Evolutionary conservation across 2,797 vertebrate genomes (phyloP).

Genomic region (Sebastes minor): DNA sequence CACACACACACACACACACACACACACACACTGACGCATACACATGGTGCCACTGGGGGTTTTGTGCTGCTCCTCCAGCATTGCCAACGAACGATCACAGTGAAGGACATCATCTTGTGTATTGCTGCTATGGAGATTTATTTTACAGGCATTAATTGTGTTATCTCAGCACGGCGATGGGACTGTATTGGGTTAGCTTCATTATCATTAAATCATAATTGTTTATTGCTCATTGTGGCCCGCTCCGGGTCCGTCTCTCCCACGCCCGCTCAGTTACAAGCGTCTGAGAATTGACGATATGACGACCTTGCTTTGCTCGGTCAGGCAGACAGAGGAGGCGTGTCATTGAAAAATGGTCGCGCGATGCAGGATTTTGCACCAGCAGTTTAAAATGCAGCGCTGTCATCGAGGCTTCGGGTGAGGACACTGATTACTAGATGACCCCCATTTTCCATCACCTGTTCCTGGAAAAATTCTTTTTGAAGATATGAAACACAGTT

Average conservation of each 20-base stretch:
- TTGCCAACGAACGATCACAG: not conserved
- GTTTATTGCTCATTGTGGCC: conserved; percentile 35
- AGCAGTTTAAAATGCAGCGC: not conserved
- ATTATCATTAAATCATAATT: conserved; percentile 45
- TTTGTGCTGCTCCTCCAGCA: not conserved
- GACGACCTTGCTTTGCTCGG: conserved; percentile 48
- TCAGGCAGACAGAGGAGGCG: conserved; percentile 7
- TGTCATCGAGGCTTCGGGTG: not conserved
- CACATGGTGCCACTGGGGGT: not conserved
- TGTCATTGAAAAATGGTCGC: not conserved
- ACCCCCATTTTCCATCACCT: not conserved
- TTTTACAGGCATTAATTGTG: conserved; percentile 16
- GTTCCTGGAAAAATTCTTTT: not conserved
- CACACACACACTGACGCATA: not conserved
- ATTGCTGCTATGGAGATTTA: conserved; percentile 17
- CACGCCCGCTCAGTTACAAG: not conserved
- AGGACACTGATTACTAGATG: not conserved
- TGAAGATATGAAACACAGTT: not conserved
- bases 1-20: conserved; percentile 3
- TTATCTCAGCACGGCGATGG: not conserved
- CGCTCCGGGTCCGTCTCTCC: not conserved
- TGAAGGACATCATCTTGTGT: conserved; percentile 1
- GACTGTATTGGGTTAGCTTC: conserved; percentile 1
- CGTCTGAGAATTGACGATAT: not conserved
- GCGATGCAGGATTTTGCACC: not conserved